Evolutionary conservation across 2,797 vertebrate species (phyloP), one percentile per base, ranked within the genome.

Genomic region (Chelon auratus): DNA sequence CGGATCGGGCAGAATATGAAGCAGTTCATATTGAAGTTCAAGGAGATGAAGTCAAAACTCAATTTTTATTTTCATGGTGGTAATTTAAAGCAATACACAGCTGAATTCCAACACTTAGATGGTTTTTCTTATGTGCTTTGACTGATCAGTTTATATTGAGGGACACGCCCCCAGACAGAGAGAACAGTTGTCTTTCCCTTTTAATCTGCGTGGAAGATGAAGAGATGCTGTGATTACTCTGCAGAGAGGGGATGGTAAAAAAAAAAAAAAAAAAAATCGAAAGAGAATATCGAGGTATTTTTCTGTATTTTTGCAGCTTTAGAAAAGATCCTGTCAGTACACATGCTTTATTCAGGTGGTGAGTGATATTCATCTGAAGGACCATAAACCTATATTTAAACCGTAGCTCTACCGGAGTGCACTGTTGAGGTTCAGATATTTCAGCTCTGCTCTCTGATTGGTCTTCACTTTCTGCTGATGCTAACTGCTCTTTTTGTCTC

Each of bases 21-120:
- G 88, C 84, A 80, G 70, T 80, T 85, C 55, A 52, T 65, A 80
- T 77, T 78, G 74, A 80, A 82, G 79, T 87, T 89, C 74, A 87
- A 89, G 84, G 82, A 85, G 80, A 84, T 82, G 70, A 82, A 89
- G 78, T 87, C 77, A 73, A 78, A 83, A 79, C 62, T 77, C 53
- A 54, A 65, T 80, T 87, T 76, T 82, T 80, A 78, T 86, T 82
- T 86, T 63, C 77, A 72, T 70, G 60, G 60, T 75, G 63, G 68
- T 87, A 82, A 84, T 87, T 80, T 85, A 77, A 82, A 81, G 83
- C 43, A 51, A 77, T 76, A 30, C 67, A 14, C 48, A 0, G 56
- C 72, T 78, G 75, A 84, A 77, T 80, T 68, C 65, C 62, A 33
- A 59, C 79, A 71, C 75, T 82, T 73, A 51, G 72, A 83, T 78